phyloP scores from a whole-genome alignment of 2,113 vertebrate species.

The Merops nubicus region DNA sequence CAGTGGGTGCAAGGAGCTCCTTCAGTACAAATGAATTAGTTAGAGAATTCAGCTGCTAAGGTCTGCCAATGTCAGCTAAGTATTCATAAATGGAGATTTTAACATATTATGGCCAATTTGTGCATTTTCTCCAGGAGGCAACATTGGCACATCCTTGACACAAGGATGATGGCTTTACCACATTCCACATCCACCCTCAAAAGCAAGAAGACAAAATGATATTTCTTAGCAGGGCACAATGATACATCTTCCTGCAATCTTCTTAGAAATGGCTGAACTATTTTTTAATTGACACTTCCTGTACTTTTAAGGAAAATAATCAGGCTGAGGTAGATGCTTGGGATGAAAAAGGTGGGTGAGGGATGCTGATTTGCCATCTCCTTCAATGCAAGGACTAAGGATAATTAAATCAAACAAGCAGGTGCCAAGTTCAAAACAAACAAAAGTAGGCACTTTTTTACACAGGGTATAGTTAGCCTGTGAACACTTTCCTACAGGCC shows the following conservation, averaged over 20 bases:
- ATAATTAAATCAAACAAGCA: constrained; percentile 47
- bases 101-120: neutral
- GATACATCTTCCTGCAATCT: neutral
- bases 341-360: neutral
- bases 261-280: constrained; percentile 41
- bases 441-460: neutral
- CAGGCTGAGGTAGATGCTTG: neutral
- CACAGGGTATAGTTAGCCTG: constrained; percentile 13
- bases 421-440: constrained; percentile 49
- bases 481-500: neutral
- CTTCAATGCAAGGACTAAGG: neutral
- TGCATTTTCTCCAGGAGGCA: neutral
- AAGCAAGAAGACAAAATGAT: neutral
- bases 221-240: neutral
- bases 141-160: neutral
- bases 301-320: constrained; percentile 18
- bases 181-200: neutral
- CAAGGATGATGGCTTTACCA: neutral
- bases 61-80: neutral
- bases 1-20: neutral
- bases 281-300: constrained; percentile 50
- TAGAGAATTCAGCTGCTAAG: neutral
- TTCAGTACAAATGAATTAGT: neutral
- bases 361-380: neutral
- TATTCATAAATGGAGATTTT: neutral